Evolutionary conservation across 2,888 invertebrate genomes (phyloP).

Genomic region (Chrysotoxum bicinctum): DNA sequence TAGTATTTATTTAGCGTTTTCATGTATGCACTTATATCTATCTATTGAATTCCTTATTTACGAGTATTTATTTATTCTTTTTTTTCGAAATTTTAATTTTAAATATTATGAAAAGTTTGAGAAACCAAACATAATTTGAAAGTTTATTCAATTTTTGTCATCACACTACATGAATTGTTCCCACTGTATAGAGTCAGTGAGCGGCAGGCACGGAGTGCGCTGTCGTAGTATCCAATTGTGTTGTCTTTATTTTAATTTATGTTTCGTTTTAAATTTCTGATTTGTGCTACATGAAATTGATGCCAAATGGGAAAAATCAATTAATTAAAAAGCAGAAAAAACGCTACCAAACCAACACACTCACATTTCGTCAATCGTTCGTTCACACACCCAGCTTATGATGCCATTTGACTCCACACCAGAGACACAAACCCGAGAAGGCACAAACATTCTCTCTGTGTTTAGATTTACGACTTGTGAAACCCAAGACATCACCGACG

Average conservation of each 20-base stretch:
- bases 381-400: slow-evolving; percentile 46
- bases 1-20: no score
- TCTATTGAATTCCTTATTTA: no score
- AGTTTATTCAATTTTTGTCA: neutral
- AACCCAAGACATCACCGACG: slow-evolving; percentile 58
- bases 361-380: slow-evolving; percentile 10
- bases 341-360: slow-evolving; percentile 37
- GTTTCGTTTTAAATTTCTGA: slow-evolving; percentile 72
- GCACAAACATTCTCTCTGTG: slow-evolving; percentile 61
- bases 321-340: slow-evolving; percentile 71
- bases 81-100: no score
- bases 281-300: slow-evolving; percentile 73
- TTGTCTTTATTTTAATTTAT: slow-evolving; percentile 72
- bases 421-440: slow-evolving; percentile 50
- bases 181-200: neutral
- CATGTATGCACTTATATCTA: no score
- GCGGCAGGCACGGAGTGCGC: slow-evolving; percentile 5
- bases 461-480: slow-evolving; percentile 72
- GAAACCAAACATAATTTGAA: no score
- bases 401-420: slow-evolving; percentile 31
- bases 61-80: no score
- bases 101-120: no score
- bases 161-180: neutral
- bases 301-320: slow-evolving; percentile 71
- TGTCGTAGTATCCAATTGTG: slow-evolving; percentile 41